Conservation (phyloP, 2,888 invertebrate species). For the Podotricha telesiphe region DNA sequence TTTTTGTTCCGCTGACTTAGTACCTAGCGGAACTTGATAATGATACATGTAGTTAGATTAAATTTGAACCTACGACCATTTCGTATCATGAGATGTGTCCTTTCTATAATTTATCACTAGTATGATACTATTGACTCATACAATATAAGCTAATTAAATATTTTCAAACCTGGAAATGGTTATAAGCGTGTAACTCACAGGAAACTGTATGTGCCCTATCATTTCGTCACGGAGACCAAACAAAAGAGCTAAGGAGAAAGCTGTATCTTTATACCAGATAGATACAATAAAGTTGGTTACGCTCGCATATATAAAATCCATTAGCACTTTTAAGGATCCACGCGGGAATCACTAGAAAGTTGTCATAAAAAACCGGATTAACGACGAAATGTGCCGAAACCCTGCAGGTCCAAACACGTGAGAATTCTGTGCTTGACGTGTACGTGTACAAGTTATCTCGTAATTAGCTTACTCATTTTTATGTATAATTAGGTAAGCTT, state of each 20-base stretch:
- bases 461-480: conserved; percentile 22
- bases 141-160: not conserved
- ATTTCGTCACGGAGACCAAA: conserved; percentile 5
- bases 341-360: conserved; percentile 78
- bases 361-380: conserved; percentile 72
- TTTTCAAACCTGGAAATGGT: not conserved
- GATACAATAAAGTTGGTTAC: conserved; percentile 25
- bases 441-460: conserved; percentile 18
- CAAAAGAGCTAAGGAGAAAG: conserved; percentile 17
- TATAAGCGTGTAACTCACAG: not conserved
- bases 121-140: not conserved
- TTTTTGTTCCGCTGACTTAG: too few relatives aligned
- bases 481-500: conserved; percentile 8
- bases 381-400: conserved; percentile 56
- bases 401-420: conserved; percentile 46
- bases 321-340: conserved; percentile 75
- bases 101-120: not conserved
- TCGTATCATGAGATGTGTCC: too few relatives aligned
- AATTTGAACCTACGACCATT: too few relatives aligned
- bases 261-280: conserved; percentile 8
- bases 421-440: conserved; percentile 32
- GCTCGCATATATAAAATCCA: conserved; percentile 50
- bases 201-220: not conserved
- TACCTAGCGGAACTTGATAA: too few relatives aligned
- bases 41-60: too few relatives aligned